Evolutionary conservation across 2,888 invertebrate species (phyloP).

Genomic region (Autographa pulchrina): DNA sequence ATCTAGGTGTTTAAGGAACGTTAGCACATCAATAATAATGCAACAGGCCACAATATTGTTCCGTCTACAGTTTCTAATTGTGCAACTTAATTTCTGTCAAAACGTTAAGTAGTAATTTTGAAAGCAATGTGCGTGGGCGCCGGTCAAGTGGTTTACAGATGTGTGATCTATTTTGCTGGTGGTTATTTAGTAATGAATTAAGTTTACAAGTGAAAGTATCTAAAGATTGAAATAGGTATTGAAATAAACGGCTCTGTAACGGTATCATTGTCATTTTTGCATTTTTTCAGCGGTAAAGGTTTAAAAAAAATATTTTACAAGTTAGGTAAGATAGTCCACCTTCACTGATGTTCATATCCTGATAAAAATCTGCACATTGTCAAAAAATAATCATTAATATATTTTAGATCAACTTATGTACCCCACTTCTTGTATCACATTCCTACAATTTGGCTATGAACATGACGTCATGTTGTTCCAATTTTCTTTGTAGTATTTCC

Average conservation of each 20-base stretch:
- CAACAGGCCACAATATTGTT: constrained; percentile 34
- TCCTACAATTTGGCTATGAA: no score
- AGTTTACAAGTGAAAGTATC: background rate
- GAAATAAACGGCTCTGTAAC: no score
- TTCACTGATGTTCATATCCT: no score
- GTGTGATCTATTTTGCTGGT: constrained; percentile 52
- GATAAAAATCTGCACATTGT: no score
- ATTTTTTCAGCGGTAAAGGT: no score
- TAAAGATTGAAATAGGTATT: background rate
- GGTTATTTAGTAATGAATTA: constrained; percentile 31
- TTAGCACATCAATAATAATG: constrained; percentile 45
- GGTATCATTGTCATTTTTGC: no score
- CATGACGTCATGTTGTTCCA: background rate
- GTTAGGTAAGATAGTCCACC: no score
- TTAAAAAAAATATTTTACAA: no score
- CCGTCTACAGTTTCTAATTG: constrained; percentile 43
- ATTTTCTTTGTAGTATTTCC: background rate
- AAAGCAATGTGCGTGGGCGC: constrained; percentile 53
- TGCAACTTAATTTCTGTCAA: constrained; percentile 58
- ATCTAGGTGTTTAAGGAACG: constrained; percentile 14
- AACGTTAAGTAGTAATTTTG: constrained; percentile 41
- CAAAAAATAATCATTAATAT: no score
- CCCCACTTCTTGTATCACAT: no score
- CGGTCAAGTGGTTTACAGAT: constrained; percentile 52
- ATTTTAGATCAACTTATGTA: no score